These are phyloP conservation scores for Cryptus armator DNA, from an alignment of 2,888 invertebrate genomes.

Conservation along the genomic window DNA sequence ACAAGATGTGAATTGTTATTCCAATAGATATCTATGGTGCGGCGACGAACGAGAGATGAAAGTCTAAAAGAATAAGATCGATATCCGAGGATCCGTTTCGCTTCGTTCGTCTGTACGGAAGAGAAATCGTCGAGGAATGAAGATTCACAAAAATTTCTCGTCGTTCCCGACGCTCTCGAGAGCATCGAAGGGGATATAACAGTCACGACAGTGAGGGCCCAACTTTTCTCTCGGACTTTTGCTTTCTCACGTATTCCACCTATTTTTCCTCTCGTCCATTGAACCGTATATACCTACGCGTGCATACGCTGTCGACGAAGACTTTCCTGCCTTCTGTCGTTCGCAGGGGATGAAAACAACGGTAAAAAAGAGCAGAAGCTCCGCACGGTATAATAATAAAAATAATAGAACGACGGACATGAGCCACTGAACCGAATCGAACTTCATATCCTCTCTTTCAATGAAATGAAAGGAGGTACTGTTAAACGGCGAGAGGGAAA, in stretches of 20 bases:
- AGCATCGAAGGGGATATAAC: conserved; percentile 16
- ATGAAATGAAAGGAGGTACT: conserved; percentile 1
- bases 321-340: background rate
- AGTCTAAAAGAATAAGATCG: background rate
- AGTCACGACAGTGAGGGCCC: background rate
- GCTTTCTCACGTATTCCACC: background rate
- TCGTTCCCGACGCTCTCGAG: background rate
- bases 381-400: conserved; percentile 15
- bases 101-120: background rate
- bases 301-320: background rate
- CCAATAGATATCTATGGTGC: conserved; percentile 4
- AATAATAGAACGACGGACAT: background rate
- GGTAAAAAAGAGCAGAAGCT: background rate
- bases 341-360: background rate
- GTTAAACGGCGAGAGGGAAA: background rate
- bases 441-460: conserved; percentile 34
- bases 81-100: background rate
- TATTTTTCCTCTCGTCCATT: conserved; percentile 10
- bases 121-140: background rate
- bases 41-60: background rate
- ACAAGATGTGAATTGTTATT: conserved; percentile 23
- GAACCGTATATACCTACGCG: background rate
- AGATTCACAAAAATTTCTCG: conserved; percentile 16
- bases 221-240: conserved; percentile 5
- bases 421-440: conserved; percentile 39